phyloP scores from a whole-genome alignment of 1,140 invertebrate species.

The Belonocnema kinseyi region DNA sequence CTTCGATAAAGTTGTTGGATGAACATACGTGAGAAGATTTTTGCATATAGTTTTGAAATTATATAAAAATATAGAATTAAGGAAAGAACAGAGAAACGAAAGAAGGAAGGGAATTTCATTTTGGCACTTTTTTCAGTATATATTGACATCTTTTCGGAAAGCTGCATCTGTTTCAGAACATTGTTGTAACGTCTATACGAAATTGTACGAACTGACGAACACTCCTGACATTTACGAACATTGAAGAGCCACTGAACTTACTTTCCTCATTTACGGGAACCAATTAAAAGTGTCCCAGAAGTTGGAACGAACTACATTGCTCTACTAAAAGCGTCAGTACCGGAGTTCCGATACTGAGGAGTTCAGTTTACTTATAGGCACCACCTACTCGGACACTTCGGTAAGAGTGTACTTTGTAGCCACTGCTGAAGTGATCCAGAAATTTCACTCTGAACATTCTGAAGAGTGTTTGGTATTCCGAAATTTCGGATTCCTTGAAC shows the following conservation, averaged over 20 bases:
- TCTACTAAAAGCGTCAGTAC: not conserved
- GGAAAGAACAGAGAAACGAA: too few relatives aligned
- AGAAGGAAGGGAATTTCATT: too few relatives aligned
- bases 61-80: too few relatives aligned
- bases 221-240: constrained; percentile 32
- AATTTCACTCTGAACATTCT: constrained; percentile 27
- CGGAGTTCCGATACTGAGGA: not conserved
- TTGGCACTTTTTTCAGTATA: too few relatives aligned
- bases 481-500: not conserved
- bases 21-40: too few relatives aligned
- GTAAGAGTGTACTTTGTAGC: constrained; percentile 22
- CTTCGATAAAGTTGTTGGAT: too few relatives aligned
- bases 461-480: not conserved
- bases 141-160: not conserved
- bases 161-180: not conserved
- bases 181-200: constrained; percentile 1
- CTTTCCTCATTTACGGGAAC: constrained; percentile 30
- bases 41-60: too few relatives aligned
- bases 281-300: constrained; percentile 39
- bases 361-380: not conserved
- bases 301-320: constrained; percentile 35
- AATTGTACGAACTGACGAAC: constrained; percentile 23
- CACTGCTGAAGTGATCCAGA: not conserved
- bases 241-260: constrained; percentile 14
- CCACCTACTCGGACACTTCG: constrained; percentile 24